Evolutionary conservation across 35 echinoderm and acorn worm species (phyloP), one percentile per base, ranked within the genome.

Genomic region (Ophiothrix spiculata): DNA sequence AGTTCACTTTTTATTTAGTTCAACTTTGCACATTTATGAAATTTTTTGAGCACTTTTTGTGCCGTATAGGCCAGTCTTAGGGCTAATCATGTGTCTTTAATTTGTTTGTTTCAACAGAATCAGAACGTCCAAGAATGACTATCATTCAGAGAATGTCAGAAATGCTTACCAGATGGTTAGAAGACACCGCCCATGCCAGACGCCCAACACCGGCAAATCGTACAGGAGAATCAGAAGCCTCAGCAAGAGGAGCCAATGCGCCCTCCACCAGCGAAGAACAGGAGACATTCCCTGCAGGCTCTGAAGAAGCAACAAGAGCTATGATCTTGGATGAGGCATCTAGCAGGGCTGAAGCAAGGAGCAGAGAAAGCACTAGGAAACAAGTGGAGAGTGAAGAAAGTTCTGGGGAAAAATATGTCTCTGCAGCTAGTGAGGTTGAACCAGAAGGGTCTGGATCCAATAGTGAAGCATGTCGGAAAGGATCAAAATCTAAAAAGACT

Each of bases 131-230:
- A 21, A 74, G 93, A 85, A 69, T 91, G 40, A 91, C 93, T 15
- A 95, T 95, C 37, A 86, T 95, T 16, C 93, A 95, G 74, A 54
- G 92, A 36, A 94, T 99, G 92, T 94, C 92, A 39, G 96, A 99
- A 80, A 94, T 99, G 89, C 74, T 99, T 73, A 88, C 96, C 1
- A 75, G 96, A 21, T 99, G 96, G 96, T 88, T 99, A 39, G 96
- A 99, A 36, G 96, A 99, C 56, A 81, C 96, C 31, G 77, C 80
- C 25, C 86, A 91, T 31, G 87, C 87, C 19, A 79, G 94, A 60
- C 40, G 81, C 37, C 39, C 81, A 37, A 75, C 77, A 4, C 31
- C 85, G 25, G 69, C 64, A 4, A 60, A 63, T 42, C 31, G 39
- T 13, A 76, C 84, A 37, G 39, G 33, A 33, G 37, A 38, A 86